Percentiles rank a stretch among this genome's conserved stretches.
phyloP scores from a whole-genome alignment of 2,113 vertebrate species.

The Theristicus caerulescens region DNA sequence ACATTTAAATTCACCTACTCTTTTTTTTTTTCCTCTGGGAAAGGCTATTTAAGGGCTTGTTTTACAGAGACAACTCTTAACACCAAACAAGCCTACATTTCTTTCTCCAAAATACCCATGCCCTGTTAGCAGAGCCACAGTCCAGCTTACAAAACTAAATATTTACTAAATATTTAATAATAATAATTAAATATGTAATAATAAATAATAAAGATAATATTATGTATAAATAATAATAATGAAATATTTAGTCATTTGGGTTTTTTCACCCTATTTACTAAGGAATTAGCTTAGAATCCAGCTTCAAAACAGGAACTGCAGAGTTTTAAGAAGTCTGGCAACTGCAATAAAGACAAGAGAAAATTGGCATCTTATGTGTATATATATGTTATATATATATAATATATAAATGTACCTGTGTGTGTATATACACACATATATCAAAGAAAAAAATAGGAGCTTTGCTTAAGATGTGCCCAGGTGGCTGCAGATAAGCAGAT shows the following conservation, averaged over 20 bases:
- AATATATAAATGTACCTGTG: background rate
- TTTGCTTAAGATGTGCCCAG: background rate
- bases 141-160: background rate
- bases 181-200: background rate
- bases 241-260: background rate
- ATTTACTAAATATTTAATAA: background rate
- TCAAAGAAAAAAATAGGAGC: background rate
- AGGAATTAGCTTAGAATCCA: background rate
- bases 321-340: background rate
- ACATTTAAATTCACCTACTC: background rate
- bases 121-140: background rate
- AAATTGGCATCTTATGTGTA: background rate
- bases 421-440: rapidly evolving
- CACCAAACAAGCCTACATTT: background rate
- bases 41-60: background rate
- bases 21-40: background rate
- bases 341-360: background rate
- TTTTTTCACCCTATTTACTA: background rate
- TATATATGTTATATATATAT: background rate
- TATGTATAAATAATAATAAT: background rate
- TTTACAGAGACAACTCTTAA: background rate
- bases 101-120: background rate
- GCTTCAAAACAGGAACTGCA: background rate
- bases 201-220: background rate
- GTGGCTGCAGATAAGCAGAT: background rate